Conservation (phyloP, 92 coral and sea anemone species). For the Phymanthus crucifer region DNA sequence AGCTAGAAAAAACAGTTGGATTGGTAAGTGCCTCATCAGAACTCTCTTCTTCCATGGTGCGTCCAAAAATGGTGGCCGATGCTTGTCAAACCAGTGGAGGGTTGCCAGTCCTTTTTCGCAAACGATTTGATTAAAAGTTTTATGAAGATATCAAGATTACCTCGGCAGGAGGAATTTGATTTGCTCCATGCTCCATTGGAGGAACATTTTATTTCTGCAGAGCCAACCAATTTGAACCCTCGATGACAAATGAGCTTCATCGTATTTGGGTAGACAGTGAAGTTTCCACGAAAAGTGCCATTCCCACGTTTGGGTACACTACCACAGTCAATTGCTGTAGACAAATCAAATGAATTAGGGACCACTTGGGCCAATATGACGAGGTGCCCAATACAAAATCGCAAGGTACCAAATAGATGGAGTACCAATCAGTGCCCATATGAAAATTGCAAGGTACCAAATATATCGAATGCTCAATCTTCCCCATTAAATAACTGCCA, state of each 20-base stretch:
- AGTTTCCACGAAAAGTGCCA: constrained; percentile 47
- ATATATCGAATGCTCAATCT: background rate
- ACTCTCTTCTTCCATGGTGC: background rate
- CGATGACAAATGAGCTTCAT: constrained; percentile 48
- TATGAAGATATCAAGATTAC: background rate
- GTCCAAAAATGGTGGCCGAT: background rate
- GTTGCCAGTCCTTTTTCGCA: background rate
- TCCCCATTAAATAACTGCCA: background rate
- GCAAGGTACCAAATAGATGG: background rate
- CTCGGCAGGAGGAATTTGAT: constrained; percentile 32
- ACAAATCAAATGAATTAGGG: background rate
- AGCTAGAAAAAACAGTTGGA: no score
- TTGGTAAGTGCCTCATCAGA: no score
- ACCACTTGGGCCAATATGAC: background rate
- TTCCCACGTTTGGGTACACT: constrained; percentile 38
- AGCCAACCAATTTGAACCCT: constrained; percentile 60
- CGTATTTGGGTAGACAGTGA: constrained; percentile 53
- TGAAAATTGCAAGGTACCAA: background rate
- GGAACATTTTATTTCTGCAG: constrained; percentile 33
- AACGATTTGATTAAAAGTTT: background rate
- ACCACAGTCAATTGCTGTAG: constrained; percentile 67
- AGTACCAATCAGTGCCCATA: background rate
- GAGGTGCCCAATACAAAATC: background rate
- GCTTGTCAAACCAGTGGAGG: background rate
- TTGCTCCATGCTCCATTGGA: constrained; percentile 64